phyloP scores from a whole-genome alignment of 2,797 vertebrate species.

The Acanthurus leucopareius region DNA sequence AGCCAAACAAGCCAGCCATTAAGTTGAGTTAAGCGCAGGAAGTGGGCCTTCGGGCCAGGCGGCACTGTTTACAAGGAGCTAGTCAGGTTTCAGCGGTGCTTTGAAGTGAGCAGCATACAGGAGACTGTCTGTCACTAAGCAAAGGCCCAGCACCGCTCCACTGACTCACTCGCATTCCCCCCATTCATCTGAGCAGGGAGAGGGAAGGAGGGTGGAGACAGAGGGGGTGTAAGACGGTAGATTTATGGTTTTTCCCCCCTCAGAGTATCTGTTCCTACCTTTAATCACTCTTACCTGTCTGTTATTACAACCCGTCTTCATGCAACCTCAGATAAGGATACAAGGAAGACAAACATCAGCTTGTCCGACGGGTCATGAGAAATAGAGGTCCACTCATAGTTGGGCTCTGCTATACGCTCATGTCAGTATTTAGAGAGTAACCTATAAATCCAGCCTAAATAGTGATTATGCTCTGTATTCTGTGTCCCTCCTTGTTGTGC shows the following conservation, averaged over 20 bases:
- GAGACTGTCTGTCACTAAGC: constrained; percentile 84
- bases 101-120: constrained; percentile 81
- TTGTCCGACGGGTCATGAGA: constrained; percentile 42
- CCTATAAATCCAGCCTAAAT: not conserved
- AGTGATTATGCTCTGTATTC: not conserved
- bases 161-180: constrained; percentile 84
- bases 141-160: constrained; percentile 76
- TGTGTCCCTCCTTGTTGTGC: not conserved
- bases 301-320: constrained; percentile 68
- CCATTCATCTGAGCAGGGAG: constrained; percentile 78
- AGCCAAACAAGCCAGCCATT: constrained; percentile 85
- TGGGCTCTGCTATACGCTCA: not conserved
- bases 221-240: constrained; percentile 54
- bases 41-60: constrained; percentile 83
- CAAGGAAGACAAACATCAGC: constrained; percentile 58
- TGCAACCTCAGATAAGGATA: constrained; percentile 49
- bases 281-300: constrained; percentile 73
- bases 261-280: constrained; percentile 66
- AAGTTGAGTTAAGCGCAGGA: constrained; percentile 85
- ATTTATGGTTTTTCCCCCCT: constrained; percentile 70
- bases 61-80: constrained; percentile 84
- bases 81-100: constrained; percentile 82
- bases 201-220: constrained; percentile 46
- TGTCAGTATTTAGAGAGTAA: not conserved
- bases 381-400: not conserved